A percentile compares a stretch with the other conserved stretches of the same genome.
Evolutionary conservation across 1,140 invertebrate genomes (phyloP).

Genomic region (Musca vetustissima): DNA sequence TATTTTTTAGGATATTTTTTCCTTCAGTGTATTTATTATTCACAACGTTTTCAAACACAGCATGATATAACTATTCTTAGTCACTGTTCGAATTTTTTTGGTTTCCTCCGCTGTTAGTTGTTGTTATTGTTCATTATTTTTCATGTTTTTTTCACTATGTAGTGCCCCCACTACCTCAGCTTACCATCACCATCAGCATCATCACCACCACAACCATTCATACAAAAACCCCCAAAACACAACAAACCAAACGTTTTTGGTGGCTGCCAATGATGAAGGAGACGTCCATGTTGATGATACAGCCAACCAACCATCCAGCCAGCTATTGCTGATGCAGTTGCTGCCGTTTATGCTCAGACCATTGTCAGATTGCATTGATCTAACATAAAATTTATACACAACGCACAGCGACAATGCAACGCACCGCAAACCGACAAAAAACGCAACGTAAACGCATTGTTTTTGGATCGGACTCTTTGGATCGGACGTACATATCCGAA

Average conservation of each 20-base stretch:
- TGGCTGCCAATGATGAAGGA: background rate
- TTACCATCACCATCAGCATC: too few relatives aligned
- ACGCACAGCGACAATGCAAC: constrained; percentile 2
- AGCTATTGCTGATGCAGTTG: constrained; percentile 19
- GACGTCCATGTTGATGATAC: background rate
- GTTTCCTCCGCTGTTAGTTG: background rate
- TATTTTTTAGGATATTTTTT: too few relatives aligned
- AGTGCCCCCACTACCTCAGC: background rate
- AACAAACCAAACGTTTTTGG: background rate
- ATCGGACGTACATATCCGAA: too few relatives aligned
- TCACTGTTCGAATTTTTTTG: background rate
- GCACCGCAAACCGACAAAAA: constrained; percentile 8
- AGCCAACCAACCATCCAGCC: too few relatives aligned
- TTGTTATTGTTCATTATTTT: constrained; percentile 1
- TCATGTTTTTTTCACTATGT: too few relatives aligned
- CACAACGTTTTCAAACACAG: constrained; percentile 11
- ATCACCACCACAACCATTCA: background rate
- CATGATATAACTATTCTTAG: constrained; percentile 23
- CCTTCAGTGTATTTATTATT: constrained; percentile 9
- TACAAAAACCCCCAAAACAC: background rate
- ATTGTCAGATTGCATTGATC: constrained; percentile 29
- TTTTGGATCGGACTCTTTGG: too few relatives aligned
- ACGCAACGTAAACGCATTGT: too few relatives aligned
- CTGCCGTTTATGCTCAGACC: constrained; percentile 27
- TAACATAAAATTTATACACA: constrained; percentile 25